Evolutionary conservation across 2,888 invertebrate genomes (phyloP), one percentile per base, ranked within the genome.

Genomic region (Agriotes lineatus): DNA sequence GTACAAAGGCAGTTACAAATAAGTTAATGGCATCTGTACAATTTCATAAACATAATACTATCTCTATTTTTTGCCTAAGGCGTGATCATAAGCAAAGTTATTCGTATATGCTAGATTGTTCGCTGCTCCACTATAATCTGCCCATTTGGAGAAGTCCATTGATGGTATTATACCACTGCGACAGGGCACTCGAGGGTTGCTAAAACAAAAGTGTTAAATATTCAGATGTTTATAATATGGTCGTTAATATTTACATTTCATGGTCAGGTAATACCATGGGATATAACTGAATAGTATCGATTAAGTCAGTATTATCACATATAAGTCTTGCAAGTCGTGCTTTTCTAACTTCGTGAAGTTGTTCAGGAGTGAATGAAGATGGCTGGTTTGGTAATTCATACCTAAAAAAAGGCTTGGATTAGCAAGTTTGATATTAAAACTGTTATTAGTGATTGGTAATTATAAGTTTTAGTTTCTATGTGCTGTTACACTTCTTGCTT

Each of bases 231-330:
- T n/a, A n/a, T n/a, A n/a, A n/a, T n/a, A n/a, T n/a, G n/a, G n/a
- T n/a, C 60, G 20, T 37, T 56, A 64, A 16, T 65, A 89, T 93
- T 91, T 88, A 96, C 96, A 96, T 89, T 88, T 96, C 95, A 81
- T 96, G 96, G 85, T 96, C 96, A 1, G 96, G 95, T 78, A 96
- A 85, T 25, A 96, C 95, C 94, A 96, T 95, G 0, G 96, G 95
- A 83, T 95, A 96, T 10, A 96, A 88, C 83, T 96, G 96, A 72
- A 95, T 91, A 7, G 95, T 95, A 80, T 96, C 95, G 74, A 96
- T 95, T 73, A 96, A 88, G 82, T 96, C 96, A 0, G 96, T 95
- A 81, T 96, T 96, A 83, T 96, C 96, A 81, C 96, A 96, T 75
- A 96, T 93, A 57, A 96, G 85, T 70, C 95, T 89, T 0, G 96